Evolutionary conservation across 2,888 invertebrate species (phyloP).

Genomic region (Ichneumon xanthorius): DNA sequence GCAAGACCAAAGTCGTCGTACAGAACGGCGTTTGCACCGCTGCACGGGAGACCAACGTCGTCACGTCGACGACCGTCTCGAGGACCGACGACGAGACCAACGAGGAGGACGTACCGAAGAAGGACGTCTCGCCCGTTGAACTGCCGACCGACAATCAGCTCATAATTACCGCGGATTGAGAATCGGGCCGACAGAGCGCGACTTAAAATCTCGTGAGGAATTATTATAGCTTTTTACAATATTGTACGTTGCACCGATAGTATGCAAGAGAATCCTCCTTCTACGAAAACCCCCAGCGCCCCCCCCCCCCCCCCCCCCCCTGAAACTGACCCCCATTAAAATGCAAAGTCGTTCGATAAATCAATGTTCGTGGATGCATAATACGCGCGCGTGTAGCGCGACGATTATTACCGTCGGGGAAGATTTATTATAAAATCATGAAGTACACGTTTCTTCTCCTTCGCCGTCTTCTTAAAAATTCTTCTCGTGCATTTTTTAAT

Average conservation of each 20-base stretch:
- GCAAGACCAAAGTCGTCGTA: constrained; percentile 68
- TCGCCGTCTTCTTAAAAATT: constrained; percentile 42
- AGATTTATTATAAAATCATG: constrained; percentile 35
- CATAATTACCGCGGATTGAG: constrained; percentile 81
- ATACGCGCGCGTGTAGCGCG: constrained; percentile 29
- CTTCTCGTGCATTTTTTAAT: constrained; percentile 22
- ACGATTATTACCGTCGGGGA: constrained; percentile 28
- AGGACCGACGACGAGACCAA: constrained; percentile 78
- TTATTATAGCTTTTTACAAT: constrained; percentile 65
- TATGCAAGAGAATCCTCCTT: constrained; percentile 38
- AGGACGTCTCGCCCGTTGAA: constrained; percentile 85
- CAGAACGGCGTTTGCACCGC: constrained; percentile 80
- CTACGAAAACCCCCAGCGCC: constrained; percentile 1
- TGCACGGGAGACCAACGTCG: constrained; percentile 67
- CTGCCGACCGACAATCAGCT: constrained; percentile 82
- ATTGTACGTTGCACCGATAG: constrained; percentile 66
- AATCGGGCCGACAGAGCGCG: constrained; percentile 33
- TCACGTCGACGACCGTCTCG: constrained; percentile 75
- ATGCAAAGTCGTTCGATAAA: constrained; percentile 45
- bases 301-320: constrained; percentile 2
- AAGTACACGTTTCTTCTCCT: constrained; percentile 56
- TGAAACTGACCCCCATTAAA: background rate
- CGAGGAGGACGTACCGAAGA: constrained; percentile 84
- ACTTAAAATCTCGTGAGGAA: constrained; percentile 34
- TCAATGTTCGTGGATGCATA: constrained; percentile 56